These are phyloP conservation scores for Mythimna impura DNA, from an alignment of 2,888 invertebrate species.

Conservation along the genomic window DNA sequence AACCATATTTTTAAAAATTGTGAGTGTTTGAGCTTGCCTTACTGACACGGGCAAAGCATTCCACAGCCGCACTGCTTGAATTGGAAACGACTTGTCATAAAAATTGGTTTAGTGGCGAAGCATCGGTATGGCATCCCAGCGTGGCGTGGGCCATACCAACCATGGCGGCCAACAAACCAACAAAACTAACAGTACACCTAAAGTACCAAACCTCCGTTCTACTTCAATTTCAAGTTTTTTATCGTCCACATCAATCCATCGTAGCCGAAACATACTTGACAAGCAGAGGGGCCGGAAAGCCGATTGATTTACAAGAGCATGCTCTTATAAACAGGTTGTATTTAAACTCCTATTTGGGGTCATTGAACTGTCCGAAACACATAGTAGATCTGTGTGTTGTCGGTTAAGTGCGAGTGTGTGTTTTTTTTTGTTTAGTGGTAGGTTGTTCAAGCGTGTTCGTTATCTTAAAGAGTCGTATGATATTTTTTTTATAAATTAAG, in stretches of 20 bases:
- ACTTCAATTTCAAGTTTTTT: slow-evolving; percentile 48
- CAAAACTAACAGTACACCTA: slow-evolving; percentile 22
- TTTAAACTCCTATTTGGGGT: slow-evolving; percentile 59
- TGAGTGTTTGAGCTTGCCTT: no score
- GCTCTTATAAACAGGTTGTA: slow-evolving; percentile 66
- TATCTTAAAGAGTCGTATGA: not conserved
- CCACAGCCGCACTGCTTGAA: no score
- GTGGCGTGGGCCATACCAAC: not conserved
- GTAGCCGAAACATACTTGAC: slow-evolving; percentile 58
- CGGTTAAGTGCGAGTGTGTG: slow-evolving; percentile 26
- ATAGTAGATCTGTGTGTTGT: slow-evolving; percentile 46
- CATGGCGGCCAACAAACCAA: not conserved
- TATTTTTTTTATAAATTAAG: no score
- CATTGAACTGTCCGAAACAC: slow-evolving; percentile 44
- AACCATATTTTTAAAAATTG: no score
- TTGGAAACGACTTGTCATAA: no score
- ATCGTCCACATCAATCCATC: slow-evolving; percentile 61
- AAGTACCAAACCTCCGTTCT: slow-evolving; percentile 43
- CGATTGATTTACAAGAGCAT: slow-evolving; percentile 67
- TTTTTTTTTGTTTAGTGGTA: not conserved
- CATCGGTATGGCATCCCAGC: no score
- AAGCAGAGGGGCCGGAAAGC: slow-evolving; percentile 43
- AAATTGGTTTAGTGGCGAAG: no score
- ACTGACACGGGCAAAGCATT: no score
- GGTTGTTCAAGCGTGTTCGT: not conserved